Conservation (phyloP, 1,140 invertebrate species). For the Steinernema khuongi region DNA sequence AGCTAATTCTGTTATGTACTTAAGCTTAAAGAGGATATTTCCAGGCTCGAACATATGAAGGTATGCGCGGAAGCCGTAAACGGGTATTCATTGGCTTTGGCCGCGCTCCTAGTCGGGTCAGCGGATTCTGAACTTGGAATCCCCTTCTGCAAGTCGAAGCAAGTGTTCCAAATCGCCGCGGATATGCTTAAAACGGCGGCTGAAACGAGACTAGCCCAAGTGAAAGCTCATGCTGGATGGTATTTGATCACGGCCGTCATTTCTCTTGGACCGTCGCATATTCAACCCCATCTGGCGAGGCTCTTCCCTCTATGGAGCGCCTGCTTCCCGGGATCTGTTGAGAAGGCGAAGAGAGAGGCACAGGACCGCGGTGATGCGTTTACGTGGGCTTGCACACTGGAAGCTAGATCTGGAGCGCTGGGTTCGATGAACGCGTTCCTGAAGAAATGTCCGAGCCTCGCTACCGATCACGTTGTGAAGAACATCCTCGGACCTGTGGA, state of each 20-base stretch:
- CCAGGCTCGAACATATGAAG: constrained; percentile 75
- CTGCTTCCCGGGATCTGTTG: constrained; percentile 87
- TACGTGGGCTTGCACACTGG: constrained; percentile 95
- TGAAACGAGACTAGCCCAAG: constrained; percentile 84
- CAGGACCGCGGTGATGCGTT: constrained; percentile 85
- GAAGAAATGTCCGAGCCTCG: constrained; percentile 78
- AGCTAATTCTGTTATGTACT: background rate
- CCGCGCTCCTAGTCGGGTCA: constrained; percentile 84
- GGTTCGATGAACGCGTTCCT: constrained; percentile 78
- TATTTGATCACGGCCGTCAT: constrained; percentile 90
- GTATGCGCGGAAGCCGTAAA: constrained; percentile 85
- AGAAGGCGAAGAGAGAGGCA: constrained; percentile 93
- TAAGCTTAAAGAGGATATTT: constrained; percentile 19
- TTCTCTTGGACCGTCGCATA: constrained; percentile 69
- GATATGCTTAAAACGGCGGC: constrained; percentile 83
- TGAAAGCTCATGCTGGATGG: constrained; percentile 93
- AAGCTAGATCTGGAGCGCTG: constrained; percentile 87
- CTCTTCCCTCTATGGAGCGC: constrained; percentile 94
- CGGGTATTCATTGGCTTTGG: constrained; percentile 86
- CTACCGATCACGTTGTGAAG: constrained; percentile 82
- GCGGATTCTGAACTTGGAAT: constrained; percentile 83
- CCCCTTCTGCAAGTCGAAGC: constrained; percentile 72
- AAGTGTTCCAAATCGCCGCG: constrained; percentile 90
- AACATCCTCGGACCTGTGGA: constrained; percentile 63
- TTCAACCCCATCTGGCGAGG: constrained; percentile 72